Evolutionary conservation across 2,797 vertebrate genomes (phyloP).

Genomic region (Phoebastria nigripes): DNA sequence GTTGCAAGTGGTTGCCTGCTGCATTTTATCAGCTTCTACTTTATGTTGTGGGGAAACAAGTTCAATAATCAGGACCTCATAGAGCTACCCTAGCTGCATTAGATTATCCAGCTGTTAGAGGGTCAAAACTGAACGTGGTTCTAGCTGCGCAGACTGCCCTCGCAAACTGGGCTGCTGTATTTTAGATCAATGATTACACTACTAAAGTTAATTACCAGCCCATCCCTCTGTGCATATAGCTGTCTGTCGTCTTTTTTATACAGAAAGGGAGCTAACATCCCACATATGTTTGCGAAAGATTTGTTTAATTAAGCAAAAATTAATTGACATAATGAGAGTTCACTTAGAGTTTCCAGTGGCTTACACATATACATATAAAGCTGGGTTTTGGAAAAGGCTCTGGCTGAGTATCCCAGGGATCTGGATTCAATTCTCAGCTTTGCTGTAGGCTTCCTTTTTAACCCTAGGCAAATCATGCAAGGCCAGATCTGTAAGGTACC

Average conservation of each 20-base stretch:
- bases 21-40: background rate
- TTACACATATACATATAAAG: background rate
- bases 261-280: background rate
- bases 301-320: conserved; percentile 54
- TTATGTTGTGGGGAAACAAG: background rate
- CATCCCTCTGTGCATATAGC: background rate
- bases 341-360: conserved; percentile 31
- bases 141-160: background rate
- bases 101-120: background rate
- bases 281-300: background rate
- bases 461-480: background rate
- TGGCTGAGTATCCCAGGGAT: background rate
- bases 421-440: conserved; percentile 51
- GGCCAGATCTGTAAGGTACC: background rate
- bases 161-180: background rate
- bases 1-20: background rate
- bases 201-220: background rate
- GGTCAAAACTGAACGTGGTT: background rate
- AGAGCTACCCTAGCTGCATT: background rate
- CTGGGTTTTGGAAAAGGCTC: background rate
- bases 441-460: background rate
- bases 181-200: background rate
- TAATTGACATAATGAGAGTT: conserved; percentile 51
- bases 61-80: background rate
- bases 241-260: background rate